Conservation (phyloP, 2,113 vertebrate genomes). For the Sorex fumeus region DNA sequence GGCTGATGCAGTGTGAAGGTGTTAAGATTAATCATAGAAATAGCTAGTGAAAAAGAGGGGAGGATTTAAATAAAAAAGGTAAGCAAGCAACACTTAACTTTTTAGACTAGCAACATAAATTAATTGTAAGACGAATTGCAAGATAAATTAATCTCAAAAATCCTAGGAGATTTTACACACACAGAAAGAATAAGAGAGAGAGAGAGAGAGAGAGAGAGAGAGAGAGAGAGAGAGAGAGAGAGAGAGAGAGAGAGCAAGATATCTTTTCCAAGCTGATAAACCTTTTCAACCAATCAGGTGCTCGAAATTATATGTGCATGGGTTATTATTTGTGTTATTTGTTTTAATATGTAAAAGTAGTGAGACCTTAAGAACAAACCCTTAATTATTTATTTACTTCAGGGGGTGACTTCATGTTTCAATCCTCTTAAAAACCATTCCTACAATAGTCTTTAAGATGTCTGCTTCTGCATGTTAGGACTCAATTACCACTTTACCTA, state of each 20-base stretch:
- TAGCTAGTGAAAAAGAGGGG: slow-evolving; percentile 25
- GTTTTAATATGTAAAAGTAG: not conserved
- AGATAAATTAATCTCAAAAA: too few relatives aligned
- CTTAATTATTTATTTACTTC: not conserved
- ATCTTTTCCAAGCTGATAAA: slow-evolving; percentile 43
- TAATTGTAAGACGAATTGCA: not conserved
- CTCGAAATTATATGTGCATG: not conserved
- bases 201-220: too few relatives aligned
- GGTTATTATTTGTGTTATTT: not conserved
- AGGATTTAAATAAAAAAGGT: not conserved
- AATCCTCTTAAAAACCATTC: slow-evolving; percentile 24
- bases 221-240: too few relatives aligned
- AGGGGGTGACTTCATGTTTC: not conserved
- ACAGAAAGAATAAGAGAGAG: too few relatives aligned
- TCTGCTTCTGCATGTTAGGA: slow-evolving; percentile 41
- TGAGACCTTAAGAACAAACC: not conserved
- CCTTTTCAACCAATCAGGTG: not conserved
- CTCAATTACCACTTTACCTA: slow-evolving; percentile 33
- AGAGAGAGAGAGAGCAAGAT: too few relatives aligned
- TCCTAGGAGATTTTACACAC: not conserved
- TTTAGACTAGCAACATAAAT: too few relatives aligned
- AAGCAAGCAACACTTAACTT: not conserved
- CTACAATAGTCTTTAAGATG: slow-evolving; percentile 12
- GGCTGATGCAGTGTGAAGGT: not conserved
- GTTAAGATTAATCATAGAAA: not conserved